Base-by-base conservation (phyloP, 37 sponge, comb jelly and placozoan species). In the Amphimedon queenslandica region DNA sequence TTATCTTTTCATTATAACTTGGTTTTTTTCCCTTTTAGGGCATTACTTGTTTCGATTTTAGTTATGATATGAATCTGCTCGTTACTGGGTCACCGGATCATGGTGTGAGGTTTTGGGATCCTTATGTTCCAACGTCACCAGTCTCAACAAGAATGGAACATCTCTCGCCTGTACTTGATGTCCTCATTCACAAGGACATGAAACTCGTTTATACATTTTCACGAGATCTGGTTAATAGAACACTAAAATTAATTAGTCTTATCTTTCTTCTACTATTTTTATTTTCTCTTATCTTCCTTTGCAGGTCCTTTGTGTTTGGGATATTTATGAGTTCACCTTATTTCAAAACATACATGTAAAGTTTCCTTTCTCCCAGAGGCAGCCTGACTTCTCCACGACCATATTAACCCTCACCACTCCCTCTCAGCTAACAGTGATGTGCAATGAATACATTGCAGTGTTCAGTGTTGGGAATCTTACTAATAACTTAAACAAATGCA, bases 71-170 rank as follows among this genome's bases (percentile, higher is more conserved):
- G 80, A 82, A 80, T 33, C 71, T 98, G 34, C 80, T 98, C 16
- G 91, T 72, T 38, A 98, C 99, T 1, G 99, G 99, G 3, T 79
- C 91, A 23, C 66, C 87, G 58, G 96, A 98, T 79, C 94, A 93
- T 70, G n/a, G 64, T 11, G 93, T 98, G 35, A 68, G 93, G 20
- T 64, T 98, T 63, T 98, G 99, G 99, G 87, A 89, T 47, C 99
- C 99, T 40, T 94, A 90, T 61, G 90, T 89, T 41, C 82, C 90
- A n/a, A 41, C 72, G 31, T 83, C 78, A 37, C 93, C 99, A 13
- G 67, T 89, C 31, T 96, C 99, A 24, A 25, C 58, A 8, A 84
- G 94, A 58, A 70, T 64, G 42, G 76, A 84, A 0, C 99, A 98
- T 78, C 56, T 35, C 58, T 56, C 87, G 11, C 58, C 90, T 24